Conservation (phyloP, 2,888 invertebrate genomes). For the Eurois occulta region DNA sequence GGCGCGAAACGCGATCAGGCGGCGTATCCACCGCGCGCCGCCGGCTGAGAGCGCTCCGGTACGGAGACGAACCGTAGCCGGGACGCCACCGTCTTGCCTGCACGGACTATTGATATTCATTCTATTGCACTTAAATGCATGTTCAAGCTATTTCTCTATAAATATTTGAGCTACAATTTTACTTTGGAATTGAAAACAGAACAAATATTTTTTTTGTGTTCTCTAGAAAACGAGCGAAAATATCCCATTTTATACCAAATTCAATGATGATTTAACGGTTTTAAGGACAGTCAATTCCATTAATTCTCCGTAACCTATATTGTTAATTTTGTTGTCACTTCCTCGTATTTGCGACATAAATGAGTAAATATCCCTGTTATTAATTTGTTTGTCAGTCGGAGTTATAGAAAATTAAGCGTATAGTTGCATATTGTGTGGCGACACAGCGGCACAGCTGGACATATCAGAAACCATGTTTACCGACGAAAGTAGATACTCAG, state of each 20-base stretch:
- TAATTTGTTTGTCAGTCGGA: not conserved
- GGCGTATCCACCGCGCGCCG: not conserved
- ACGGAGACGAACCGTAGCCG: slow-evolving; percentile 47
- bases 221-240: not conserved
- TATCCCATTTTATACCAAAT: not conserved
- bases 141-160: not conserved
- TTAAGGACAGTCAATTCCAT: not conserved
- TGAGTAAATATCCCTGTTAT: not conserved
- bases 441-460: not conserved
- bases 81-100: slow-evolving; percentile 27
- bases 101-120: slow-evolving; percentile 52
- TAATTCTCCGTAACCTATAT: not conserved
- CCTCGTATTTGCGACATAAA: slow-evolving; percentile 2
- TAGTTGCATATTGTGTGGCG: not conserved
- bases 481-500: not conserved
- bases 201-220: too few species aligned
- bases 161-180: not conserved
- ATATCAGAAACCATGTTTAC: slow-evolving; percentile 27
- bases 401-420: slow-evolving; percentile 5
- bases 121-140: slow-evolving; percentile 26
- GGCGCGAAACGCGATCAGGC: slow-evolving; percentile 74
- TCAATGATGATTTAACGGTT: not conserved
- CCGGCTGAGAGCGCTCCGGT: slow-evolving; percentile 48
- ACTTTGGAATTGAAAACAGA: not conserved
- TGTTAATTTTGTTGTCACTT: not conserved